A percentile compares a stretch with the other conserved stretches of the same genome.
Evolutionary conservation across 2,113 vertebrate genomes (phyloP).

Genomic region (Beaufortia kweichowensis): DNA sequence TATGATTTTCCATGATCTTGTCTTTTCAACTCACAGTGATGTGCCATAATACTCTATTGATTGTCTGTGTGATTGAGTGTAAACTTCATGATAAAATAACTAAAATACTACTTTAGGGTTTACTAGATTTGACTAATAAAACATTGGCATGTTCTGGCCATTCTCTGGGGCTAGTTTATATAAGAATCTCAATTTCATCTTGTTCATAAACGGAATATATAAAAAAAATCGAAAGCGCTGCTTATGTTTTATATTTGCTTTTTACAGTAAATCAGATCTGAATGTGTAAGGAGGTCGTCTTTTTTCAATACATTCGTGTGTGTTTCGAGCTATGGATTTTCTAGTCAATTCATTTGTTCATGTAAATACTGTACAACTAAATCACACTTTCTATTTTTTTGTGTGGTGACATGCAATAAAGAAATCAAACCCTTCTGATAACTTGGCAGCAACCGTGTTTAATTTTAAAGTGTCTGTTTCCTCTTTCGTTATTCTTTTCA

Average conservation of each 20-base stretch:
- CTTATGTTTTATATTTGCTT: slow-evolving; percentile 30
- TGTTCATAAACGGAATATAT: slow-evolving; percentile 11
- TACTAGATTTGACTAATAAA: slow-evolving; percentile 1
- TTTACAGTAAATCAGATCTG: slow-evolving; percentile 19
- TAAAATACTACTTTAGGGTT: slow-evolving; percentile 8
- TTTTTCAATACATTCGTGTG: slow-evolving; percentile 17
- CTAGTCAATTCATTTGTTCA: slow-evolving; percentile 64
- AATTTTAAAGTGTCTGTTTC: slow-evolving; percentile 15
- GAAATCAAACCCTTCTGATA: slow-evolving; percentile 74
- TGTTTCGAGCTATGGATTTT: slow-evolving; percentile 56
- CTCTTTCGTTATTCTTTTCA: slow-evolving; percentile 1
- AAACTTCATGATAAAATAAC: not conserved
- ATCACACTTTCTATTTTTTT: slow-evolving; percentile 85
- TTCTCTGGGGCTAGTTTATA: slow-evolving; percentile 26
- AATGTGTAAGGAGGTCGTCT: slow-evolving; percentile 19
- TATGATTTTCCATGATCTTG: not conserved
- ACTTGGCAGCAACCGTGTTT: not conserved
- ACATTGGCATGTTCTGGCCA: slow-evolving; percentile 31
- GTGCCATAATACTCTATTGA: slow-evolving; percentile 33
- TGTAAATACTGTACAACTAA: slow-evolving; percentile 47
- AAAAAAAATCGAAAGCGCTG: slow-evolving; percentile 15
- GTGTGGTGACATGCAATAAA: slow-evolving; percentile 93
- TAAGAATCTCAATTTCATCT: slow-evolving; percentile 17
- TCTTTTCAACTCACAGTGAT: slow-evolving; percentile 16
- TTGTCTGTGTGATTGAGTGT: slow-evolving; percentile 30